Evolutionary conservation across 1,140 invertebrate genomes (phyloP).

Genomic region (Zaprionus tsacasi): DNA sequence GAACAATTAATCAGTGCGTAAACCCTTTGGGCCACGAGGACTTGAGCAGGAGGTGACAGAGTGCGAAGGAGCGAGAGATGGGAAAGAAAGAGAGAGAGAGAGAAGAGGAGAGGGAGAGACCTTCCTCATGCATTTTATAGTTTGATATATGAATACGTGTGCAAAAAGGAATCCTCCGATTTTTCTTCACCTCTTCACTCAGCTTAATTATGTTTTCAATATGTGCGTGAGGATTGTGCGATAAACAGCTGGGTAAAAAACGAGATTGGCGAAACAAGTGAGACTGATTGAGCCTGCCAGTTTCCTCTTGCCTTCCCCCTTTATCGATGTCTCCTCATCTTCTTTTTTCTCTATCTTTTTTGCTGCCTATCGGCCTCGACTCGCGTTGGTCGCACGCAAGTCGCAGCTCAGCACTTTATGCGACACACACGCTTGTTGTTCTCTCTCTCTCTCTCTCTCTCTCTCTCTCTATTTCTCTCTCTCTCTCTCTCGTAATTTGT

Average conservation of each 20-base stretch:
- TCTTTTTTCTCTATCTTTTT: not conserved
- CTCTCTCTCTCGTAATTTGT: constrained; percentile 31
- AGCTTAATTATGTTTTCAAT: not conserved
- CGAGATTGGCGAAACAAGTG: constrained; percentile 27
- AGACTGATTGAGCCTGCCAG: constrained; percentile 20
- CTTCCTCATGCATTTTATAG: not conserved
- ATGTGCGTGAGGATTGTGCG: not conserved
- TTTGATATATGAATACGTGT: not conserved
- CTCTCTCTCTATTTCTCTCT: not conserved
- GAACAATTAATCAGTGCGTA: constrained; percentile 4
- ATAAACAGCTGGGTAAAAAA: constrained; percentile 19
- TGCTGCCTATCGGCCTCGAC: constrained; percentile 24
- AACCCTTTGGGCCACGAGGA: not conserved
- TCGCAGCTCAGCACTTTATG: not conserved
- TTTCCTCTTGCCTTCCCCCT: not conserved
- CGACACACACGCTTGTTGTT: not conserved
- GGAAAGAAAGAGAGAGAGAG: not conserved
- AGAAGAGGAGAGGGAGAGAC: not conserved
- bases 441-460: not conserved
- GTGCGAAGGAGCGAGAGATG: not conserved
- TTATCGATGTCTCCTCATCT: not conserved
- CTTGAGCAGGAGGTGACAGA: not conserved
- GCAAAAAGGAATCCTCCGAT: not conserved
- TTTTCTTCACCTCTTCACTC: not conserved
- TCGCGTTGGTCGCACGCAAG: constrained; percentile 39